phyloP scores from a whole-genome alignment of 2,113 vertebrate species.

The Atlantisia rogersi region DNA sequence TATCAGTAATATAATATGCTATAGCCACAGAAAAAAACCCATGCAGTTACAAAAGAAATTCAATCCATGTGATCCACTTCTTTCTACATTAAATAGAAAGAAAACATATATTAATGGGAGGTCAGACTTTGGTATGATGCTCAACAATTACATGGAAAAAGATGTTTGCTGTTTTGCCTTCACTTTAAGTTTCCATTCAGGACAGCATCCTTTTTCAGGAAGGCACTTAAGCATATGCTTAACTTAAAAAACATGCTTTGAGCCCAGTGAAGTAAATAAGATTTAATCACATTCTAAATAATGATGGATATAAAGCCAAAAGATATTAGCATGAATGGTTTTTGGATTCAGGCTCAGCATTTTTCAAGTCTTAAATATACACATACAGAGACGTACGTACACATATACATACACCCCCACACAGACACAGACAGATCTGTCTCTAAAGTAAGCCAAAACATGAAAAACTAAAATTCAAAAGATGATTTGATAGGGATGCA shows the following conservation, averaged over 20 bases:
- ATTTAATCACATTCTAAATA: constrained; percentile 39
- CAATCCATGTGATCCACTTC: not conserved
- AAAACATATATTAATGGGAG: not conserved
- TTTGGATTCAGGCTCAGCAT: not conserved
- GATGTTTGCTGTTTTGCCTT: not conserved
- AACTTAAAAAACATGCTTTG: constrained; percentile 38
- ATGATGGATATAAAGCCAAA: constrained; percentile 26
- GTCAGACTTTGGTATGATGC: not conserved
- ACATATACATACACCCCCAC: constrained; percentile 39
- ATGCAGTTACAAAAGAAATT: not conserved
- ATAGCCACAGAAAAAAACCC: not conserved
- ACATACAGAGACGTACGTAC: constrained; percentile 5
- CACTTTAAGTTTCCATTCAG: not conserved
- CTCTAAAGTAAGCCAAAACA: constrained; percentile 23
- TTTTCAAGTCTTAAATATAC: constrained; percentile 46
- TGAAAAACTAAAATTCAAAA: not conserved
- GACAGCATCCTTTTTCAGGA: not conserved
- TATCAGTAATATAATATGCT: not conserved
- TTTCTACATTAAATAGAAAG: not conserved
- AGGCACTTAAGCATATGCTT: constrained; percentile 16
- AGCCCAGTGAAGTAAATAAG: not conserved
- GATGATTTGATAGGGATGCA: not conserved
- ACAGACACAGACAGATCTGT: constrained; percentile 21
- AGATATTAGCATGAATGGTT: constrained; percentile 3
- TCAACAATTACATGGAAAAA: not conserved